Evolutionary conservation across 2,888 invertebrate species (phyloP).

Genomic region (Patella caerulea): DNA sequence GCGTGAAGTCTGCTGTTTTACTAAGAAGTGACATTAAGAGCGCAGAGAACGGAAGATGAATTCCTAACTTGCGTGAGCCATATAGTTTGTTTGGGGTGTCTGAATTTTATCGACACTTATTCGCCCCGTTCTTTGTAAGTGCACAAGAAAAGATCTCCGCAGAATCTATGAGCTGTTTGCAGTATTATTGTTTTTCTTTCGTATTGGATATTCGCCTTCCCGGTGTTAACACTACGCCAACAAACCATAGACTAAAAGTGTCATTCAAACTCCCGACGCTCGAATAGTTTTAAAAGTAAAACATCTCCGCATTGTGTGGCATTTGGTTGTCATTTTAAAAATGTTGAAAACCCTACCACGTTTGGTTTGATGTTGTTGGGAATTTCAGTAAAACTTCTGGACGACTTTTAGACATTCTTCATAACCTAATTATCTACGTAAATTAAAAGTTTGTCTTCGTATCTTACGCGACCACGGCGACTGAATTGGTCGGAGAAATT

Average conservation of each 20-base stretch:
- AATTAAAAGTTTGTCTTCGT: too few species aligned
- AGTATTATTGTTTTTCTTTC: background rate
- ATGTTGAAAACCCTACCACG: too few species aligned
- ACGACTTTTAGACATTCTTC: too few species aligned
- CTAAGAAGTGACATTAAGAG: background rate
- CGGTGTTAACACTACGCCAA: slow-evolving; percentile 1
- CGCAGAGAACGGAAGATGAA: slow-evolving; percentile 6
- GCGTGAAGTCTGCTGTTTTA: background rate
- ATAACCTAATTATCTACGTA: too few species aligned
- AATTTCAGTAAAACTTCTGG: too few species aligned
- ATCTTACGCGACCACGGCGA: too few species aligned
- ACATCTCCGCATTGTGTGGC: too few species aligned
- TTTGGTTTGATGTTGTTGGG: too few species aligned
- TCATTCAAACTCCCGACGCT: too few species aligned
- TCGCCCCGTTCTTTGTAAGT: background rate
- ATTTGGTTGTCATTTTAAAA: too few species aligned
- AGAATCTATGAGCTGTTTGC: slow-evolving; percentile 1
- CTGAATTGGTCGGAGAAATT: too few species aligned
- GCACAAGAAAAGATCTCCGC: background rate
- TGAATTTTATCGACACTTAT: background rate
- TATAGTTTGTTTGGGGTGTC: background rate
- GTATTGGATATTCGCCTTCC: background rate
- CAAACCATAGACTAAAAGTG: background rate
- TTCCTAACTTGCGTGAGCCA: slow-evolving; percentile 2
- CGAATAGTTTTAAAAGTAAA: too few species aligned